Base-by-base conservation (phyloP, 2,113 vertebrate genomes). In the Halichoeres trimaculatus region DNA sequence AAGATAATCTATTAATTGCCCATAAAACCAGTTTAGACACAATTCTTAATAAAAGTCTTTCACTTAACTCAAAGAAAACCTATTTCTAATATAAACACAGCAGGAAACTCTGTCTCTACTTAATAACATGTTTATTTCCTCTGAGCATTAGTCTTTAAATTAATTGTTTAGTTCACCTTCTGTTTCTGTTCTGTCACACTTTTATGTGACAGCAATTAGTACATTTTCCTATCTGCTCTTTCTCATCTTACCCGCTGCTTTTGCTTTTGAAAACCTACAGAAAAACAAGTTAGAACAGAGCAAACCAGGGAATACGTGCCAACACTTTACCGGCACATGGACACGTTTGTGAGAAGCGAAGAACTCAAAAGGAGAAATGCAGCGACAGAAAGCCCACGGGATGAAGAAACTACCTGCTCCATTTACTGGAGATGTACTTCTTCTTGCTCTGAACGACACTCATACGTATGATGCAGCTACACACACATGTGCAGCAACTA, bases 341-440 rank as follows among this genome's bases (percentile, higher is more conserved):
- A 71, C 56, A 20, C 26, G 36, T 79, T 60, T 71, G 40, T 53
- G 40, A 40, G 19, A 59, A 53, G 45, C 60, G 35, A 66, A 70
- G 54, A 40, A 14, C 36, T 68, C 1, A 38, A 26, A 66, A 40
- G n/a, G 36, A 14, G 17, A 70, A 83, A 56, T 55, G 58, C 17
- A 57, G n/a, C 52, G 20, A 16, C 59, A 55, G 43, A 10, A n/a
- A 70, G 9, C 54, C 19, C 13, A 41, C 6, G 34, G 53, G 71
- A 76, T 30, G 60, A 69, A 13, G 57, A 54, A 73, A 52, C 51
- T 70, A 80, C 67, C 75, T 70, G 54, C 53, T 68, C 74, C 13
- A 8, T 47, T 59, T n/a, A 2, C 30, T 40, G 13, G 2, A 57
- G 16, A 54, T 10, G 5, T 2, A 14, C 16, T 5, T 70, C 17